These are phyloP conservation scores for Oncorhynchus clarkii DNA, from an alignment of 2,113 vertebrate genomes.

Conservation along the genomic window DNA sequence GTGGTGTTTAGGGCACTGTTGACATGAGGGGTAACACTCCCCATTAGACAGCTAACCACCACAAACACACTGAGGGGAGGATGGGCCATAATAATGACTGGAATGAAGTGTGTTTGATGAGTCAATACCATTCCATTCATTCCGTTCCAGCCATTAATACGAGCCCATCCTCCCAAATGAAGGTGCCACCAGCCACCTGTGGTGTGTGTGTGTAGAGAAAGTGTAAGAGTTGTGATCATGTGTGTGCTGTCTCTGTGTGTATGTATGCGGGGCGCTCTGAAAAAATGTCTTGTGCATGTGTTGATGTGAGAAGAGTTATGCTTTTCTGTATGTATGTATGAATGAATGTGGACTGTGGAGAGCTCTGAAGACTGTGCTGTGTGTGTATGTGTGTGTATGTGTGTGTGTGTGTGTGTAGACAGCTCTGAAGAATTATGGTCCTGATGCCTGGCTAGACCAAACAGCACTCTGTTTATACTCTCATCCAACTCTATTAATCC, in stretches of 20 bases:
- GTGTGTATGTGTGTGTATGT: slow-evolving; percentile 38
- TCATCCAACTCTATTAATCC: slow-evolving; percentile 49
- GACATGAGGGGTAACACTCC: slow-evolving; percentile 59
- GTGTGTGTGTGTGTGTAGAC: slow-evolving; percentile 34
- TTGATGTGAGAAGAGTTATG: slow-evolving; percentile 42
- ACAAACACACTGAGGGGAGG: slow-evolving; percentile 35
- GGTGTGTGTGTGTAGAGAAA: slow-evolving; percentile 24
- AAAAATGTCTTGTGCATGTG: slow-evolving; percentile 31
- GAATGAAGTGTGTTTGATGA: no score
- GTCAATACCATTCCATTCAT: no score
- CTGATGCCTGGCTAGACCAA: slow-evolving; percentile 54
- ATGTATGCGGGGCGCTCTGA: slow-evolving; percentile 41
- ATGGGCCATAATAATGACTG: not conserved
- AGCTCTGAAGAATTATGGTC: slow-evolving; percentile 60
- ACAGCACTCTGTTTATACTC: slow-evolving; percentile 63
- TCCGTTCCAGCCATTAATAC: no score
- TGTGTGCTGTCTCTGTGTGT: slow-evolving; percentile 28
- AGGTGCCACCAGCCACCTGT: not conserved
- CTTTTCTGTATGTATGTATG: slow-evolving; percentile 7
- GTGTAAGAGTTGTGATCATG: not conserved
- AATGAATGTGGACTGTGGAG: not conserved
- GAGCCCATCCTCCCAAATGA: no score
- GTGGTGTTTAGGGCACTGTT: slow-evolving; percentile 51
- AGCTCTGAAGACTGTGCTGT: slow-evolving; percentile 1
- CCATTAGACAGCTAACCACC: slow-evolving; percentile 49